Evolutionary conservation across 2,797 vertebrate genomes (phyloP).

Genomic region (Parotocinclus haroldoi): DNA sequence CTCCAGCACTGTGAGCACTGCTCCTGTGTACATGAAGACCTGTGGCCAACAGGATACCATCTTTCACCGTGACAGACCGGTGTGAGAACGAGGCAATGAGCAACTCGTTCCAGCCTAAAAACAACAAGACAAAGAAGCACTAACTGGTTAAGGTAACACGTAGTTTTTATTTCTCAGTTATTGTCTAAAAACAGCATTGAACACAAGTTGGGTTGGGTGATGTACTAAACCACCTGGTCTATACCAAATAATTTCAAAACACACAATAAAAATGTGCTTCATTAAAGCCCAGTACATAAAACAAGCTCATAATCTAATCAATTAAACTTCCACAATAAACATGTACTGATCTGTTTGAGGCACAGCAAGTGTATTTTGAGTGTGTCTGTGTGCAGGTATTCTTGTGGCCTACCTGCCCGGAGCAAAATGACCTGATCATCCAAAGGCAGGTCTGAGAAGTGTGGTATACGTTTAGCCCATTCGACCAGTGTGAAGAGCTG

Average conservation of each 20-base stretch:
- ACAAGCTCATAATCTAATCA: no score
- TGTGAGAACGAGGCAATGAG: slow-evolving; percentile 96
- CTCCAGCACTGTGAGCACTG: slow-evolving; percentile 93
- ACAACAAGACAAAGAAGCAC: background rate
- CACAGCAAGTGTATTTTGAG: no score
- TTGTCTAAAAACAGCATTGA: background rate
- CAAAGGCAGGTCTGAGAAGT: slow-evolving; percentile 83
- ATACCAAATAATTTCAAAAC: background rate
- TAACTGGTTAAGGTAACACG: background rate
- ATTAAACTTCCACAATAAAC: no score
- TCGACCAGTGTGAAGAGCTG: slow-evolving; percentile 85
- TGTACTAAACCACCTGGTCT: no score
- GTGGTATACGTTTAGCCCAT: slow-evolving; percentile 84
- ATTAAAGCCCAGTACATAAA: no score
- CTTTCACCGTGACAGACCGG: slow-evolving; percentile 91
- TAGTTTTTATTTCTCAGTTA: background rate
- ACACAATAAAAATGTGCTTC: background rate
- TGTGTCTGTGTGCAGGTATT: background rate
- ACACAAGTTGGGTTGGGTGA: background rate
- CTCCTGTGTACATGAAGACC: slow-evolving; percentile 92
- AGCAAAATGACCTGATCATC: slow-evolving; percentile 96
- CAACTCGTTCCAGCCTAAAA: slow-evolving; percentile 89
- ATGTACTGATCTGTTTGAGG: slow-evolving; percentile 32
- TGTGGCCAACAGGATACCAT: slow-evolving; percentile 89
- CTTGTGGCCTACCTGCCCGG: slow-evolving; percentile 81